Conservation (phyloP, 1,140 invertebrate genomes). For the Mya arenaria region DNA sequence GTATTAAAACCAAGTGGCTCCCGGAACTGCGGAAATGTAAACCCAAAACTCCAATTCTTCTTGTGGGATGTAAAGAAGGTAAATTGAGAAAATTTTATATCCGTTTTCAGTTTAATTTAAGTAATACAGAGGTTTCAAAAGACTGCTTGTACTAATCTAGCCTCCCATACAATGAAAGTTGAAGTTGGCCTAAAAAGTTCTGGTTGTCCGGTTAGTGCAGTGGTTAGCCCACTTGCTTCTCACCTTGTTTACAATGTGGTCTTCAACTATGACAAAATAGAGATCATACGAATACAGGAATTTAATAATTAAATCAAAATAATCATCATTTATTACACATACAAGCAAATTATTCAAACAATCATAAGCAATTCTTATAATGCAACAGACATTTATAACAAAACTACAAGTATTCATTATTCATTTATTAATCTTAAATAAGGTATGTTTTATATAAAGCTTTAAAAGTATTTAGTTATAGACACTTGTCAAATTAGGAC, state of each 20-base stretch:
- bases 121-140: background rate
- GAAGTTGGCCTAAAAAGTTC: background rate
- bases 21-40: conserved; percentile 42
- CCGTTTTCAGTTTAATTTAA: background rate
- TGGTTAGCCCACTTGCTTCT: background rate
- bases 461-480: no score
- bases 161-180: background rate
- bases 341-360: no score
- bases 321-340: no score
- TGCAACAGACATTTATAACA: no score
- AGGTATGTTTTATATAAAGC: no score
- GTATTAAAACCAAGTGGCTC: conserved; percentile 43
- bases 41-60: conserved; percentile 43
- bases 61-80: conserved; percentile 53
- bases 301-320: no score
- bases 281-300: no score
- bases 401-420: no score
- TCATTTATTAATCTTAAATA: no score
- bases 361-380: no score
- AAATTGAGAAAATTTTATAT: no score
- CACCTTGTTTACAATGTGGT: background rate
- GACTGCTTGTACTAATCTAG: background rate
- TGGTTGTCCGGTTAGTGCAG: background rate
- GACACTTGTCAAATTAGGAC: no score
- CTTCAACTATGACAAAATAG: background rate